Base-by-base conservation (phyloP, 1,140 invertebrate species). In the Belonocnema kinseyi region DNA sequence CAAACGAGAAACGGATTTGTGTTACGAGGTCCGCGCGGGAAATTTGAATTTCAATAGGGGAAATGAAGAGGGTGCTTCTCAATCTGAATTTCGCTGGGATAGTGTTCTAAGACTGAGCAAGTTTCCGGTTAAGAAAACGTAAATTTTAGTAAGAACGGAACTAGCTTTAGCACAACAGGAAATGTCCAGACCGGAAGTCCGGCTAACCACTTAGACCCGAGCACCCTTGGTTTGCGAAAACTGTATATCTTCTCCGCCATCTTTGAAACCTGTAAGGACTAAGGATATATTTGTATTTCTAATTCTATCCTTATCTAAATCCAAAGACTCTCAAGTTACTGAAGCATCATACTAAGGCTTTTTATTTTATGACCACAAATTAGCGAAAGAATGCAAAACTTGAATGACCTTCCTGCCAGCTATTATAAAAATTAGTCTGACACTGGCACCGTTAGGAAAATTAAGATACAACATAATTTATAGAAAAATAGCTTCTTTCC, bases 111-210 rank as follows among this genome's bases (percentile, higher is more conserved):
- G 74, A 53, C 50, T 17, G 14, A 61, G 17, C 26, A 13, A 73
- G 71, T 71, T 82, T 83, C 77, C 80, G 81, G 73, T 75, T 78
- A 80, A 80, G 79, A 79, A 81, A 85, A 79, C 80, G 77, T 82
- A 81, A 85, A 82, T 85, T 82, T 79, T 61, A 14, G 19, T 33
- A 76, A 76, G 72, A 82, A 66, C 80, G 81, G 81, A 85, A 83
- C 76, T 75, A 71, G 72, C 74, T 73, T 54, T 26, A 75, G 74
- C 77, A 50, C 72, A 51, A 79, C 81, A 77, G 83, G 83, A 84
- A 84, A 81, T 84, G 83, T 81, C 81, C 81, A 82, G 79, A 82
- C 54, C 83, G 83, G 83, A 84, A 82, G 77, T 82, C 82, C 79
- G 79, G 79, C 72, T 70, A 82, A 72, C 79, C 83, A 81, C 83